Evolutionary conservation across 2,888 invertebrate genomes (phyloP).

Genomic region (Aleiodes alternator): DNA sequence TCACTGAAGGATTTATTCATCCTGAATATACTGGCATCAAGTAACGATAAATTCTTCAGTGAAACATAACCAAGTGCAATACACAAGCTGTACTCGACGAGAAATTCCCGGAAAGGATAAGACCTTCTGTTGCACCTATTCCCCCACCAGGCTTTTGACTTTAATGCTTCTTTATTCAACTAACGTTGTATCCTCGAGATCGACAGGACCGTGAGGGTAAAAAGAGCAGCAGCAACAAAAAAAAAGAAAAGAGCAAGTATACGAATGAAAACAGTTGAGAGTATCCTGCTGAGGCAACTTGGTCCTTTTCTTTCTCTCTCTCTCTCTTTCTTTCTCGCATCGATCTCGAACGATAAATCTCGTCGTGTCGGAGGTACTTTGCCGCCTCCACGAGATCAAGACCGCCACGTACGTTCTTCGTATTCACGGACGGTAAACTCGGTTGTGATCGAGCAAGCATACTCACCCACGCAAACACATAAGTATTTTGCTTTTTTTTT

Average conservation of each 20-base stretch:
- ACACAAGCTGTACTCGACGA: slow-evolving; percentile 33
- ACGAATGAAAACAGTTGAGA: slow-evolving; percentile 22
- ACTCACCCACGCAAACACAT: slow-evolving; percentile 41
- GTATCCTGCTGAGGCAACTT: slow-evolving; percentile 18
- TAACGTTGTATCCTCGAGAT: slow-evolving; percentile 36
- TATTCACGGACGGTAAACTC: slow-evolving; percentile 43
- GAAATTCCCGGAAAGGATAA: slow-evolving; percentile 46
- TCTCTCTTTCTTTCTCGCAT: slow-evolving; percentile 31
- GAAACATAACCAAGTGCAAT: slow-evolving; percentile 22
- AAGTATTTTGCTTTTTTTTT: slow-evolving; percentile 26
- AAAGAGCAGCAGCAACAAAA: slow-evolving; percentile 4
- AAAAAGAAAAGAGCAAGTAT: background rate
- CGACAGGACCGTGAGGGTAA: slow-evolving; percentile 37
- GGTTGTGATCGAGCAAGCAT: slow-evolving; percentile 44
- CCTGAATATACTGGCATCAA: slow-evolving; percentile 32
- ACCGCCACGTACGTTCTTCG: slow-evolving; percentile 46
- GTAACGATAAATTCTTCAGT: slow-evolving; percentile 37
- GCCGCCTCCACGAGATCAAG: slow-evolving; percentile 46
- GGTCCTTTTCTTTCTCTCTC: background rate
- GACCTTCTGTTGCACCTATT: slow-evolving; percentile 15
- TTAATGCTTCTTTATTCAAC: slow-evolving; percentile 3
- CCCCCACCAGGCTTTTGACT: too few relatives aligned
- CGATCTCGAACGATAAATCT: slow-evolving; percentile 50
- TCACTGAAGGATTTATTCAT: slow-evolving; percentile 7
- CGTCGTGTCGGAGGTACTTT: slow-evolving; percentile 46